Conservation (phyloP, 2,888 invertebrate genomes). For the Megastigmus dorsalis region DNA sequence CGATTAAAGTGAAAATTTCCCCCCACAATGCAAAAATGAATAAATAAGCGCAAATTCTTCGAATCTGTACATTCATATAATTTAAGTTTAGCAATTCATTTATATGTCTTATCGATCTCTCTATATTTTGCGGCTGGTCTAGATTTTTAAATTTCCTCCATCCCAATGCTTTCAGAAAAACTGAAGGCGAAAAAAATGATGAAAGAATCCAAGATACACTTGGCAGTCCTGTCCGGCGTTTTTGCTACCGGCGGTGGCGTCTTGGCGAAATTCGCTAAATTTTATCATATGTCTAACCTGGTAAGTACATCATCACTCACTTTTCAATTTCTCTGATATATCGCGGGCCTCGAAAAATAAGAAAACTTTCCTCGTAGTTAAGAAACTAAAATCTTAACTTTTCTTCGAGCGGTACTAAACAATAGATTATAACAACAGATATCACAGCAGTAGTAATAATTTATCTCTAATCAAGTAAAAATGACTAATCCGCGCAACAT, state of each 20-base stretch:
- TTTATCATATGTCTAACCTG: constrained; percentile 44
- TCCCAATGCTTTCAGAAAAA: too few relatives aligned
- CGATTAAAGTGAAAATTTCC: too few relatives aligned
- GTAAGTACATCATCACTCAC: constrained; percentile 10
- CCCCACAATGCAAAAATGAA: too few relatives aligned
- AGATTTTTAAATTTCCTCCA: too few relatives aligned
- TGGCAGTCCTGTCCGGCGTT: constrained; percentile 78
- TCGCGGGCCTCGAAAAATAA: background rate
- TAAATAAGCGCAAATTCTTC: too few relatives aligned
- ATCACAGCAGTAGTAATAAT: background rate
- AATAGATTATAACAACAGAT: background rate
- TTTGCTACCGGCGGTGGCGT: constrained; percentile 80
- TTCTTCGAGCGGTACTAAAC: background rate
- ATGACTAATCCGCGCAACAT: background rate
- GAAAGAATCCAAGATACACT: constrained; percentile 61
- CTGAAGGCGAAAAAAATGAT: too few relatives aligned
- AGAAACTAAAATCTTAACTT: background rate
- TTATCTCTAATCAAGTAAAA: constrained; percentile 6
- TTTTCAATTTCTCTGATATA: too few relatives aligned
- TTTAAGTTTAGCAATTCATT: too few relatives aligned
- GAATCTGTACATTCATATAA: too few relatives aligned
- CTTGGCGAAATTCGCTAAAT: constrained; percentile 80
- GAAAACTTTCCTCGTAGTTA: background rate
- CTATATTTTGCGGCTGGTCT: too few relatives aligned
- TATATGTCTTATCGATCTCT: too few relatives aligned